Evolutionary conservation across 2,797 vertebrate genomes (phyloP), one percentile per base, ranked within the genome.

Genomic region (Poeciliopsis infans): DNA sequence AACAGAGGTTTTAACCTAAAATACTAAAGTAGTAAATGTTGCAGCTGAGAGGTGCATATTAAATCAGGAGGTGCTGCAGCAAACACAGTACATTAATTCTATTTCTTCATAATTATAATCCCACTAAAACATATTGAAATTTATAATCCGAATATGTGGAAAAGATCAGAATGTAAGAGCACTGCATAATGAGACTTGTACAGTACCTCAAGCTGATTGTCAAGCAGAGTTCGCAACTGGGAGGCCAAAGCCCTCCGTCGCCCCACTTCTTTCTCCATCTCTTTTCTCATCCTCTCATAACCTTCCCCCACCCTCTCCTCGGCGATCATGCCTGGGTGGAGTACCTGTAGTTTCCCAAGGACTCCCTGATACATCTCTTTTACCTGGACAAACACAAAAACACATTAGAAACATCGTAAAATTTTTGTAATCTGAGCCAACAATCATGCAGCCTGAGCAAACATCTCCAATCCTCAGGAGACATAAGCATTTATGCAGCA

Each of bases 291-390:
- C 84, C 72, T 93, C 39, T 91, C 82, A 36, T 85, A 93, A n/a
- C 78, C 86, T 68, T 93, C 91, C 78, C 84, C 83, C 33, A 51
- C 2, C 39, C 72, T 87, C 78, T 89, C 90, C 75, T 92, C 92
- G 8, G 75, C 20, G 5, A 90, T 16, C 77, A 80, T 73, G 46
- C 68, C 20, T 41, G 91, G 92, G 80, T 75, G 94, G 75, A 99
- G 94, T 0, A 87, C 89, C 61, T 86, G 81, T 10, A 95, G 88
- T 93, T 97, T 97, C 2, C 81, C 89, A 5, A 92, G 88, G 11
- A 97, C 91, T 55, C 92, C 94, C 84, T 88, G 93, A 84, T 97
- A 96, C 2, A 98, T 77, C 41, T 92, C 86, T 91, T 96, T 97
- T 1, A 98, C 96, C 98, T 99, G 84, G 23, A 81, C 7, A 78